These are phyloP conservation scores for Orchesellides sinensis DNA, from an alignment of 2,888 invertebrate species.

Conservation along the genomic window DNA sequence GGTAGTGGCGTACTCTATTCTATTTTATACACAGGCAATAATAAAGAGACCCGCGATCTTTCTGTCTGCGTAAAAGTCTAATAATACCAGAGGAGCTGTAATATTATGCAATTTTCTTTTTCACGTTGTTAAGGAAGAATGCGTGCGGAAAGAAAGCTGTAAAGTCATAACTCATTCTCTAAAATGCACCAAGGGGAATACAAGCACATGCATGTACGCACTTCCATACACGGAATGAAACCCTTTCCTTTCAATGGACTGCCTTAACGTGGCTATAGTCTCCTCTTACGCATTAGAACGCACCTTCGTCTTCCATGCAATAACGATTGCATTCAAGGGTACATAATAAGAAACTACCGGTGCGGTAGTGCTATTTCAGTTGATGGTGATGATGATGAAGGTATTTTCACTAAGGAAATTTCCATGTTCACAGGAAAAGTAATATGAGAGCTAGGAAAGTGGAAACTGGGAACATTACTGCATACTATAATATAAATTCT, in stretches of 20 bases:
- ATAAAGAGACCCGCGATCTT: too few species aligned
- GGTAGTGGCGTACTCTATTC: conserved; percentile 1
- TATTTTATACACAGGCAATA: conserved; percentile 12
- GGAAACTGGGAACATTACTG: neutral
- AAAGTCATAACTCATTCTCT: conserved; percentile 63
- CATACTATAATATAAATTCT: conserved; percentile 32
- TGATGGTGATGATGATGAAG: conserved; percentile 32
- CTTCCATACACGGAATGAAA: neutral
- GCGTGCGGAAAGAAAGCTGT: conserved; percentile 63
- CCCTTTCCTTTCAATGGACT: neutral
- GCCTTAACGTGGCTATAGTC: too few species aligned
- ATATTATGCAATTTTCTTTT: conserved; percentile 61
- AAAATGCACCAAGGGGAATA: conserved; percentile 62
- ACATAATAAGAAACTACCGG: conserved; percentile 22
- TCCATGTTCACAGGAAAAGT: neutral
- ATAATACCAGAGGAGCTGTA: neutral
- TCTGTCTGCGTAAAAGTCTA: too few species aligned
- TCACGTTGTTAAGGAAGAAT: conserved; percentile 62
- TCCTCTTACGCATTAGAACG: neutral
- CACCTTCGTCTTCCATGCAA: neutral
- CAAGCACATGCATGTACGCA: neutral
- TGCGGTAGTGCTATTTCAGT: conserved; percentile 3
- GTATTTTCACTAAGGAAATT: conserved; percentile 43
- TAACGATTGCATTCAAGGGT: conserved; percentile 41
- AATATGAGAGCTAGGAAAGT: neutral